Evolutionary conservation across 2,797 vertebrate genomes (phyloP), one percentile per base, ranked within the genome.

Genomic region (Cyclura pinguis): DNA sequence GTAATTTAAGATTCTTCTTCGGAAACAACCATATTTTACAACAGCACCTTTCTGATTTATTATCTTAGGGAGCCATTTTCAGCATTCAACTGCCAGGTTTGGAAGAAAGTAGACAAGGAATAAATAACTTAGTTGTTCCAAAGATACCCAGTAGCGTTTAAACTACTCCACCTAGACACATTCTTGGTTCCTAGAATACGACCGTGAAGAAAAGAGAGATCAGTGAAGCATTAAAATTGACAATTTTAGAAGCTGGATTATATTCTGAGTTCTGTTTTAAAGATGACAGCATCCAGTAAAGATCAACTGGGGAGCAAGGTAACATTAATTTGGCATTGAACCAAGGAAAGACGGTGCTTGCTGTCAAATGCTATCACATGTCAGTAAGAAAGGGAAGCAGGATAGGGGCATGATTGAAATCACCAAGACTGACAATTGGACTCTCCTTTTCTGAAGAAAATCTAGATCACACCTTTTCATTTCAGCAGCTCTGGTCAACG

Each of bases 21-120:
- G 86, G 80, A n/a, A 92, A 81, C 22, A 86, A 89, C 10, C 84
- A 6, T 55, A 80, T 78, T 88, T 92, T 91, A 86, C 76, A 86
- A 42, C 82, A 87, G 64, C 42, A 50, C 4, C 13, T 77, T 77
- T 87, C 76, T 81, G 85, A 76, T 84, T 89, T 89, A 89, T 84
- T 90, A 85, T 86, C 42, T 57, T 18, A 27, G 22, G 72, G 6
- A 80, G 55, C 22, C 90, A 73, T 52, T 86, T 81, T 89, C 32
- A 50, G 18, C 55, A 80, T 42, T 62, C 59, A 4, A 64, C 57
- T 59, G 4, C 62, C 72, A 50, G 80, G 57, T 84, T 67, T 42
- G 14, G 73, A 59, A 57, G 59, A 78, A 84, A 20, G 38, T 69
- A 13, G 73, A 14, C 73, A 69, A 84, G 18, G 22, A 32, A 84